Evolutionary conservation across 2,888 invertebrate species (phyloP).

Genomic region (Eulithis testata): DNA sequence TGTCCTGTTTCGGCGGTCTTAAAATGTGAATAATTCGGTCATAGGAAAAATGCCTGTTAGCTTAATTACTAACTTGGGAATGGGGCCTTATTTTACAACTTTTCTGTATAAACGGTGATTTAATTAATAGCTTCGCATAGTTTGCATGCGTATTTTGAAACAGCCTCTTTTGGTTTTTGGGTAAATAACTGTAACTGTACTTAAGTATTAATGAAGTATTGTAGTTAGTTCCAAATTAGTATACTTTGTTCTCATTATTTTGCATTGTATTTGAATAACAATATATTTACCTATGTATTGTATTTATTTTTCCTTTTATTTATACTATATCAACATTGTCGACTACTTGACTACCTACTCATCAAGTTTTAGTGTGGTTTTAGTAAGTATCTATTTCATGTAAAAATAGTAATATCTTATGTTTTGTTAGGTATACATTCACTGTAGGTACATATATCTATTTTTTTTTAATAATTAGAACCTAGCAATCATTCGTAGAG

Average conservation of each 20-base stretch:
- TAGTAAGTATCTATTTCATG: no score
- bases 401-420: no score
- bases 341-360: no score
- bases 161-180: conserved; percentile 83
- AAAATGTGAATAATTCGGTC: conserved; percentile 23
- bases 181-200: conserved; percentile 32
- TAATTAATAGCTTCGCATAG: conserved; percentile 55
- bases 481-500: neutral
- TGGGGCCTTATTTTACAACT: conserved; percentile 14
- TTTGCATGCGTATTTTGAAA: conserved; percentile 75
- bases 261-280: neutral
- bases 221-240: conserved; percentile 6
- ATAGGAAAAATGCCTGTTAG: no score
- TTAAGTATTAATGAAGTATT: neutral
- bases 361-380: no score
- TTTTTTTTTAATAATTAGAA: neutral
- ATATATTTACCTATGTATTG: neutral
- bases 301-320: neutral
- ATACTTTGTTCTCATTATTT: neutral
- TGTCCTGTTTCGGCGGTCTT: conserved; percentile 10
- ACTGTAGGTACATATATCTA: no score
- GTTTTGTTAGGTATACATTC: no score
- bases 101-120: conserved; percentile 22
- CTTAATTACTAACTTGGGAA: conserved; percentile 10
- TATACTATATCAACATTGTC: no score